phyloP scores from a whole-genome alignment of 2,797 vertebrate species.

The Scyliorhinus canicula region DNA sequence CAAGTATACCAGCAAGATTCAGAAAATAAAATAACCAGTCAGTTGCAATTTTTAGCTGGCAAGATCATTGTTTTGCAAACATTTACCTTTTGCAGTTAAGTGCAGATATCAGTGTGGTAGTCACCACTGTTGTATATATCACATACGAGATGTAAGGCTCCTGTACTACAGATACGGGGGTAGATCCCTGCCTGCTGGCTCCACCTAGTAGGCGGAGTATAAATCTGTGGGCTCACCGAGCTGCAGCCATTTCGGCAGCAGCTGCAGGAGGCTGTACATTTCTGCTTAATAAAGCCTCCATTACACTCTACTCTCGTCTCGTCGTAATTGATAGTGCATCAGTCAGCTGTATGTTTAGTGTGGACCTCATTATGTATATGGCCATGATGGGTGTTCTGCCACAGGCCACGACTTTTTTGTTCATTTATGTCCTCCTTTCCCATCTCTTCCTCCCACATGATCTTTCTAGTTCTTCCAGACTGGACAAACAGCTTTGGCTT shows the following conservation, averaged over 20 bases:
- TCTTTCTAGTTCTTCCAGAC: not conserved
- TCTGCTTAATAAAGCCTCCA: too few species aligned
- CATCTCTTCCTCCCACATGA: not conserved
- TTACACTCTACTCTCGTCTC: too few species aligned
- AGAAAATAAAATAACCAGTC: not conserved
- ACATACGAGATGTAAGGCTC: too few species aligned
- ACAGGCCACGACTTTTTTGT: not conserved
- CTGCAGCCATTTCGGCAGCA: too few species aligned
- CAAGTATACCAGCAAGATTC: not conserved
- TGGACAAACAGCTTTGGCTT: not conserved
- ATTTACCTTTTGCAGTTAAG: not conserved
- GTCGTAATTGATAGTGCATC: too few species aligned
- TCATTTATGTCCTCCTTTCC: not conserved
- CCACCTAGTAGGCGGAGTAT: too few species aligned
- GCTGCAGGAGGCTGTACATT: too few species aligned
- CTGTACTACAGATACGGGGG: too few species aligned
- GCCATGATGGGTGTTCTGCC: not conserved
- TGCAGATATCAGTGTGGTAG: too few species aligned
- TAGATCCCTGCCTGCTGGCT: too few species aligned
- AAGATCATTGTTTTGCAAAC: not conserved
- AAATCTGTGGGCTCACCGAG: too few species aligned
- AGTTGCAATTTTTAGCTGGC: not conserved
- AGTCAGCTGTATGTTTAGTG: not conserved
- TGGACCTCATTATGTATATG: not conserved
- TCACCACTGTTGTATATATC: too few species aligned